These are phyloP conservation scores for Rhinopomastus cyanomelas DNA, from an alignment of 2,113 vertebrate genomes.

Conservation along the genomic window DNA sequence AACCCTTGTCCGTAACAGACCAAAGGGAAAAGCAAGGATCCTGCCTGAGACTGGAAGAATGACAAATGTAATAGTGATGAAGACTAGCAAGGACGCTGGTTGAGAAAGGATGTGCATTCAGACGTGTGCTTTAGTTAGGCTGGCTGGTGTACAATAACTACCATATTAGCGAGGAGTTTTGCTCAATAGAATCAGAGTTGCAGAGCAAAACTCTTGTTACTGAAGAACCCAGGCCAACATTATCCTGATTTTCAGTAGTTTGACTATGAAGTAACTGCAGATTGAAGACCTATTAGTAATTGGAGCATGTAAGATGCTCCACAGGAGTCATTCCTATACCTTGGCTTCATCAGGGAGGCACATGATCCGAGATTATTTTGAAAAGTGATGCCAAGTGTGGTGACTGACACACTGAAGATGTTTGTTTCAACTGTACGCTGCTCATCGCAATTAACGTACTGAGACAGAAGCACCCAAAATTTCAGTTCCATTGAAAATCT, in stretches of 20 bases:
- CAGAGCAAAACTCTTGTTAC: not conserved
- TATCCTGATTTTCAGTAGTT: not conserved
- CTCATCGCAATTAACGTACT: not conserved
- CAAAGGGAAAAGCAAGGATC: not conserved
- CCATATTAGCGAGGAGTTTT: not conserved
- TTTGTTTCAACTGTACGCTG: not conserved
- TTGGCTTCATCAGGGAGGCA: not conserved
- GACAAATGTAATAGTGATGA: not conserved
- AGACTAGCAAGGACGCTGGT: not conserved
- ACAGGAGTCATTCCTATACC: not conserved
- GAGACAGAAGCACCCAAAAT: not conserved
- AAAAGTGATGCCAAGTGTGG: not conserved
- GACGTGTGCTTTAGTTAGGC: not conserved
- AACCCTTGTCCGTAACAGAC: not conserved
- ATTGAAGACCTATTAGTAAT: not conserved
- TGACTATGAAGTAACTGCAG: not conserved
- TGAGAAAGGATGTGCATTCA: not conserved
- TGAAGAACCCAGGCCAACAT: not conserved
- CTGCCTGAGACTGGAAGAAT: not conserved
- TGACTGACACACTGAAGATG: not conserved
- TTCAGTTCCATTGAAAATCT: not conserved
- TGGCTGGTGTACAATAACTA: not conserved
- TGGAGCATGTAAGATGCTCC: not conserved
- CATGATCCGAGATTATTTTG: not conserved
- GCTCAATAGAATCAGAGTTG: not conserved